Percentiles rank a stretch among this genome's conserved stretches.
Evolutionary conservation across 2,113 vertebrate species (phyloP).

Genomic region (Phalacrocorax carbo): DNA sequence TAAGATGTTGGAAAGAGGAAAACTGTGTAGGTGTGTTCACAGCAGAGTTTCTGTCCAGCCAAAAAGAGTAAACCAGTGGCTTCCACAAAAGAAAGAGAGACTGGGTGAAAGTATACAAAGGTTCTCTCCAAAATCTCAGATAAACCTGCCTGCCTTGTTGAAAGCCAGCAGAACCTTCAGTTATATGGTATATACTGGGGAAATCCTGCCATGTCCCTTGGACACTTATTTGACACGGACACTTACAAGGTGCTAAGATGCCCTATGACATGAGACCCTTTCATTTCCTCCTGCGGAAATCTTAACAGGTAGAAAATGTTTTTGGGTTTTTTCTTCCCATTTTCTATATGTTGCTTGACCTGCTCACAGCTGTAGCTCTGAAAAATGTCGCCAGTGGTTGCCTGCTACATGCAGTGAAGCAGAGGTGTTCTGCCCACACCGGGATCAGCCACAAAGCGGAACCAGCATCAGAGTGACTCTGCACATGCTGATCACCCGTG

Average conservation of each 20-base stretch:
- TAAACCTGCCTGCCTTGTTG: neutral
- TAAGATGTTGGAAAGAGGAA: neutral
- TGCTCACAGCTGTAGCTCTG: neutral
- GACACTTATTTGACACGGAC: neutral
- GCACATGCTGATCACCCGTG: accelerated
- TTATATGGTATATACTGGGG: too few relatives aligned
- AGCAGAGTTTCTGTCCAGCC: neutral
- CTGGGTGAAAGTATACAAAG: neutral
- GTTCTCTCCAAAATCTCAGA: neutral
- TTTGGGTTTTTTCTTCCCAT: neutral
- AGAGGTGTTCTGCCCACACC: neutral
- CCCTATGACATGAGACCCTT: accelerated
- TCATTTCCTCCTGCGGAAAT: neutral
- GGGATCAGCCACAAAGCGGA: neutral
- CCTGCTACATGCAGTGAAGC: neutral
- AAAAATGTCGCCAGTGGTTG: neutral
- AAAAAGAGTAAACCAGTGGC: neutral
- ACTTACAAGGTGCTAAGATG: neutral
- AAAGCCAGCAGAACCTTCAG: neutral
- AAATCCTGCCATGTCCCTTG: neutral
- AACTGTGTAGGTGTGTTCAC: neutral
- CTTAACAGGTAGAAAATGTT: neutral
- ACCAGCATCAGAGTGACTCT: neutral
- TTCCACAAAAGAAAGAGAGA: neutral
- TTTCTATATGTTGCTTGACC: neutral